Conservation (phyloP, 2,113 vertebrate species). For the Gobius niger region DNA sequence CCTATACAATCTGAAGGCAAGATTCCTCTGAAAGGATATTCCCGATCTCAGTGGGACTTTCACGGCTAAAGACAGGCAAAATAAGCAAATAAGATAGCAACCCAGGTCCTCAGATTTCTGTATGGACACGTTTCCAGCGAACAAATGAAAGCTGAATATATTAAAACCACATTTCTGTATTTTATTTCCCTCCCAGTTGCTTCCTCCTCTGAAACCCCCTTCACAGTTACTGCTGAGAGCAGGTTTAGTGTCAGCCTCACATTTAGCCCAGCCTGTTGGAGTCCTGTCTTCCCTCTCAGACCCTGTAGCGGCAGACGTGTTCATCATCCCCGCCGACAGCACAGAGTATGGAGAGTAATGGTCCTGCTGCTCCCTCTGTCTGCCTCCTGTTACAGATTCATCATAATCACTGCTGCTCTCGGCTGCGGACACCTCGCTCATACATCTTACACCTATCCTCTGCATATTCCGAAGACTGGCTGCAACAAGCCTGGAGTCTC, state of each 20-base stretch:
- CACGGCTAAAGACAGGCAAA: no score
- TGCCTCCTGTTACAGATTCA: constrained; percentile 51
- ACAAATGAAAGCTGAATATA: no score
- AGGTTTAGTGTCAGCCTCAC: constrained; percentile 8
- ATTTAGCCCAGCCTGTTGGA: constrained; percentile 32
- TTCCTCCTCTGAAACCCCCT: not conserved
- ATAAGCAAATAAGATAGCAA: not conserved
- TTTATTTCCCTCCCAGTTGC: not conserved
- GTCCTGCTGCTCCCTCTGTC: constrained; percentile 37
- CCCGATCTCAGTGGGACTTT: no score
- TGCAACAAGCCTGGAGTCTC: no score
- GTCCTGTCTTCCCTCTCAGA: constrained; percentile 21
- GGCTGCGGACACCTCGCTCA: constrained; percentile 10
- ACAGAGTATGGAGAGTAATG: constrained; percentile 59
- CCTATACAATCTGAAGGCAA: no score
- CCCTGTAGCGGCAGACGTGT: constrained; percentile 54
- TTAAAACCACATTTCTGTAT: not conserved
- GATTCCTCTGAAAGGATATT: no score
- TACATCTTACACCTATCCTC: constrained; percentile 3
- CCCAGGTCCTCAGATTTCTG: not conserved
- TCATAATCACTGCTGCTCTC: constrained; percentile 43
- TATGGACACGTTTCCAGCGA: not conserved
- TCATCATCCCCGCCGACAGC: constrained; percentile 60
- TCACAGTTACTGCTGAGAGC: not conserved
- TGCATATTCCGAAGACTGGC: constrained; percentile 8